A percentile compares a stretch with the other conserved stretches of the same genome.
phyloP scores from a whole-genome alignment of 2,113 vertebrate species.

The Malurus alboscapulatus region DNA sequence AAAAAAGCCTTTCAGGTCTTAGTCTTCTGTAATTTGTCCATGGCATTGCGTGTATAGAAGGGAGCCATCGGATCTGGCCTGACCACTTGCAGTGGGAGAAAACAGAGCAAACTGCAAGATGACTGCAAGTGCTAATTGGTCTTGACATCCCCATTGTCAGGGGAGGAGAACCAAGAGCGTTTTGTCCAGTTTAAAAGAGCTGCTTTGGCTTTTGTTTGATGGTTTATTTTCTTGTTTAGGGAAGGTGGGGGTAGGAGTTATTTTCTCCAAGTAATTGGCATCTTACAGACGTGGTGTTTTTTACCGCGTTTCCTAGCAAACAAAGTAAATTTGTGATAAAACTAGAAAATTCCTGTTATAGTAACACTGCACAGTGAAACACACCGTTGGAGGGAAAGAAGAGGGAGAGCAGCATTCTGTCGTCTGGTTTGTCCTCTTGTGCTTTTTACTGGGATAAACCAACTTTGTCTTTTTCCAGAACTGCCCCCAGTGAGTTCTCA shows the following conservation, averaged over 20 bases:
- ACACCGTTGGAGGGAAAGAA: not conserved
- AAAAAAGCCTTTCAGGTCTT: not conserved
- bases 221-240: not conserved
- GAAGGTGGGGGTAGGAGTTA: not conserved
- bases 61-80: not conserved
- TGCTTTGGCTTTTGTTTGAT: conserved; percentile 33
- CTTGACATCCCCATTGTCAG: conserved; percentile 34
- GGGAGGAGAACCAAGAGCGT: not conserved
- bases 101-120: conserved; percentile 8
- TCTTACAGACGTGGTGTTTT: not conserved
- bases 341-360: not conserved
- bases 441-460: not conserved
- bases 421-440: not conserved
- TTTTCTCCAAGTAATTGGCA: not conserved
- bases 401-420: not conserved
- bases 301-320: not conserved
- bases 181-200: not conserved
- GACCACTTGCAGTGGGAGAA: conserved; percentile 29
- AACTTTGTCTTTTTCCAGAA: not conserved
- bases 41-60: not conserved
- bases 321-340: not conserved
- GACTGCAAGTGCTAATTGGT: conserved; percentile 26
- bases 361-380: not conserved
- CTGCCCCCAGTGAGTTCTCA: not conserved
- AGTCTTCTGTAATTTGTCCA: not conserved